Evolutionary conservation across 2,797 vertebrate genomes (phyloP), one percentile per base, ranked within the genome.

Genomic region (Micropoecilia bifurca): DNA sequence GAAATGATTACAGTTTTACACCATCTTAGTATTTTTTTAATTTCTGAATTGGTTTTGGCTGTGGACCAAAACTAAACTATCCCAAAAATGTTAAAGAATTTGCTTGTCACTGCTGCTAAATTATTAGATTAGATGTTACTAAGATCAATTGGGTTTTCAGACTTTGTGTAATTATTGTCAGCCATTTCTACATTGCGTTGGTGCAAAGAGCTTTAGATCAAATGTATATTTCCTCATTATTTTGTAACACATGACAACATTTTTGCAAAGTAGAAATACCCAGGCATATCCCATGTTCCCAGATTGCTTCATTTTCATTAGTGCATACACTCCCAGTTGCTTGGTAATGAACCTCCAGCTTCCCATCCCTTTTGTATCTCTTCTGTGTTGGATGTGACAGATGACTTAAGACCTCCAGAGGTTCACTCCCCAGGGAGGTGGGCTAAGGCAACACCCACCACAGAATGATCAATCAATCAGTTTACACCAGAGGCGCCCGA

Each of bases 401-500:
- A 96, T 93, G 94, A 94, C 89, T 91, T 83, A 85, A 90, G 89
- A 91, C 94, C 94, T 93, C 92, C 91, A 93, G 86, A 94, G 93
- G 93, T 94, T 91, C 79, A 57, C 86, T 92, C 93, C 90, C 93
- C 88, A 83, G 87, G 91, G 91, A 85, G 80, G 75, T 50, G 87
- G 90, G 92, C 92, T 92, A 93, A 95, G 92, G 93, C 93, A 92
- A 91, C 91, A 82, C 86, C 88, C 80, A 92, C 92, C 74, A 43
- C 89, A 80, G 86, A 91, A 94, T 92, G 88, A 95, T 95, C 94
- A 92, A 94, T 95, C 95, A 95, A 93, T 96, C 94, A 91, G 93
- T 95, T 95, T 92, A 92, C 90, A 93, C 93, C 78, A 84, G 83
- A 20, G 91, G 93, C 89, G 75, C 80, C 91, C 55, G 93, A 95